Percentiles rank a stretch among this genome's conserved stretches.
phyloP scores from a whole-genome alignment of 2,113 vertebrate genomes.

The Epinephelus cyanopodus region DNA sequence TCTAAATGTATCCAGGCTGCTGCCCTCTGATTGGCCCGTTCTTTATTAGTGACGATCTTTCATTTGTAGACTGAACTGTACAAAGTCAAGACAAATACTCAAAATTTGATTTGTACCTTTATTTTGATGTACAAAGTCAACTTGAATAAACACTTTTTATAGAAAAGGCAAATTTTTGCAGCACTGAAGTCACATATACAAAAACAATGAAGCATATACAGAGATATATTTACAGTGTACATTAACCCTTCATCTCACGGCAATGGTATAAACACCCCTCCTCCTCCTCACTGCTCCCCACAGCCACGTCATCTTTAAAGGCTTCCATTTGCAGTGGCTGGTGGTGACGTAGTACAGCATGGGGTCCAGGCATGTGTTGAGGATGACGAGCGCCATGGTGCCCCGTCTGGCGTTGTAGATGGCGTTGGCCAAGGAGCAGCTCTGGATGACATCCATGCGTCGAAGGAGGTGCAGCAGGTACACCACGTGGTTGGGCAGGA shows the following conservation, averaged over 20 bases:
- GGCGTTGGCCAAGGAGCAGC: rapidly evolving
- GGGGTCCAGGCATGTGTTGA: conserved; percentile 89
- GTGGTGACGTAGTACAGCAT: conserved; percentile 86
- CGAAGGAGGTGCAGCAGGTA: conserved; percentile 84
- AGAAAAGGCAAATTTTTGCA: conserved; percentile 33
- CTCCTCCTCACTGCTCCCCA: conserved; percentile 37
- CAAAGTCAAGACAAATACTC: neutral
- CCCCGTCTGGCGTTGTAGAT: conserved; percentile 79
- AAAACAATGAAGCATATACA: neutral
- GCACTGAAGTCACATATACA: neutral
- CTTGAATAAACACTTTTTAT: conserved; percentile 68
- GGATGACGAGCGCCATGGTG: conserved; percentile 82
- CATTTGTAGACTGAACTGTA: neutral
- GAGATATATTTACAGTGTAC: conserved; percentile 9
- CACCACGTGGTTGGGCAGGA: conserved; percentile 82
- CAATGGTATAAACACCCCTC: conserved; percentile 73
- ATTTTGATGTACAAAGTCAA: conserved; percentile 41
- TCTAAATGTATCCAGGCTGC: no score
- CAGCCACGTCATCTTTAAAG: conserved; percentile 40
- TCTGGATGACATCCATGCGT: conserved; percentile 60
- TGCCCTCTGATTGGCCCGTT: neutral
- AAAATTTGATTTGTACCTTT: conserved; percentile 18
- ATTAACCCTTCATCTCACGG: neutral
- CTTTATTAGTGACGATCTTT: neutral
- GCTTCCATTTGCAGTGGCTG: conserved; percentile 74